Evolutionary conservation across 2,113 vertebrate species (phyloP).

Genomic region (Nycticorax nycticorax): DNA sequence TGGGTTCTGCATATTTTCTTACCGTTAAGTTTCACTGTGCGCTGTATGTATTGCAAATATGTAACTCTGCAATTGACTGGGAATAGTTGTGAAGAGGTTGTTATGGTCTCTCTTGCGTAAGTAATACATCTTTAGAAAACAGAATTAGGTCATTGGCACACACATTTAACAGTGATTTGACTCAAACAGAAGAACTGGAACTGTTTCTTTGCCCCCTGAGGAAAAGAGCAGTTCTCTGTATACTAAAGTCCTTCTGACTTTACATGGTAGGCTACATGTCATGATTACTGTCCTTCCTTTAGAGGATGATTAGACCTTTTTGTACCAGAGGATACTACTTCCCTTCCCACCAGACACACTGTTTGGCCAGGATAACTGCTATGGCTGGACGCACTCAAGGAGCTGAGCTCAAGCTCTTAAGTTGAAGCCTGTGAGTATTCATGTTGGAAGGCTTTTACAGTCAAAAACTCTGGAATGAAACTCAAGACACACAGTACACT

Average conservation of each 20-base stretch:
- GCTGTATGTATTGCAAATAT: neutral
- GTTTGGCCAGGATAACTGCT: neutral
- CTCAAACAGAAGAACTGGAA: conserved; percentile 36
- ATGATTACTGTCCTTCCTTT: neutral
- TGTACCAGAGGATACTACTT: neutral
- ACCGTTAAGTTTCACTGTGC: neutral
- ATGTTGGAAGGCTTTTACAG: neutral
- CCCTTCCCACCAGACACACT: neutral
- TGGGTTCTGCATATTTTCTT: neutral
- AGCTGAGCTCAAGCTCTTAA: neutral
- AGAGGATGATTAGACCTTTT: neutral
- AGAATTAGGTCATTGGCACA: conserved; percentile 53
- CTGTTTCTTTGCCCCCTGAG: neutral
- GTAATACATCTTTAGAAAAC: conserved; percentile 57
- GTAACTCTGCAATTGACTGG: neutral
- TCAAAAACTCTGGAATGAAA: neutral
- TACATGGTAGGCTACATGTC: neutral
- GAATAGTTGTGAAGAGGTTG: neutral
- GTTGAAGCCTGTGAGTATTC: neutral
- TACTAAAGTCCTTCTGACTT: neutral
- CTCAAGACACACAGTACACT: neutral
- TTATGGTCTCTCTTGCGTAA: conserved; percentile 45
- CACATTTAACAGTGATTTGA: conserved; percentile 37
- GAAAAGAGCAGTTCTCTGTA: neutral
- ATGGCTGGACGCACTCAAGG: neutral